Evolutionary conservation across 2,797 vertebrate genomes (phyloP).

Genomic region (Passerculus sandwichensis): DNA sequence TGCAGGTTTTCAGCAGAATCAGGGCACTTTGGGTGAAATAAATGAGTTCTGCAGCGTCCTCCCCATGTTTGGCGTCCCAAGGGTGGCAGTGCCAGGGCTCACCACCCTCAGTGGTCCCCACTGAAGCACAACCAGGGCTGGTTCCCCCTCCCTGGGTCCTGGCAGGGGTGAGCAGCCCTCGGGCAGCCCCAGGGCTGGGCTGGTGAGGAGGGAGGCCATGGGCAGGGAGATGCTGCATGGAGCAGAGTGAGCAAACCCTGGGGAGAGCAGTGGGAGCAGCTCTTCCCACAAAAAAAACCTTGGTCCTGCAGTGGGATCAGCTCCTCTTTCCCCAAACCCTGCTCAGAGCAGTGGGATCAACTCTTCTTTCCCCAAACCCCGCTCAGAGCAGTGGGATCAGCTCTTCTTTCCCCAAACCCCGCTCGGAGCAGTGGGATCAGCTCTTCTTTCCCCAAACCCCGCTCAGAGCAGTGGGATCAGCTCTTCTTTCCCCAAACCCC

Average conservation of each 20-base stretch:
- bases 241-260: accelerated
- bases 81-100: background rate
- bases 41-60: accelerated
- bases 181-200: background rate
- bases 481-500: too few relatives aligned
- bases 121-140: background rate
- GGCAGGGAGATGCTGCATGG: background rate
- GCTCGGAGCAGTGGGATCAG: too few relatives aligned
- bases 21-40: background rate
- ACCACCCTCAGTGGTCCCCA: background rate
- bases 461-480: too few relatives aligned
- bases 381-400: too few relatives aligned
- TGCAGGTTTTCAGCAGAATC: background rate
- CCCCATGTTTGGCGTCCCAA: accelerated
- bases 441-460: too few relatives aligned
- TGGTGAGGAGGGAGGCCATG: accelerated
- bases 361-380: too few relatives aligned
- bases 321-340: too few relatives aligned
- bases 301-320: too few relatives aligned
- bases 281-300: background rate
- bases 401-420: too few relatives aligned
- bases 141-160: accelerated
- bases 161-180: accelerated
- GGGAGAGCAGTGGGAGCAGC: accelerated
- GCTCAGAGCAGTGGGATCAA: too few relatives aligned